These are phyloP conservation scores for Zalophus californianus DNA, from an alignment of 2,797 vertebrate species.

Conservation along the genomic window DNA sequence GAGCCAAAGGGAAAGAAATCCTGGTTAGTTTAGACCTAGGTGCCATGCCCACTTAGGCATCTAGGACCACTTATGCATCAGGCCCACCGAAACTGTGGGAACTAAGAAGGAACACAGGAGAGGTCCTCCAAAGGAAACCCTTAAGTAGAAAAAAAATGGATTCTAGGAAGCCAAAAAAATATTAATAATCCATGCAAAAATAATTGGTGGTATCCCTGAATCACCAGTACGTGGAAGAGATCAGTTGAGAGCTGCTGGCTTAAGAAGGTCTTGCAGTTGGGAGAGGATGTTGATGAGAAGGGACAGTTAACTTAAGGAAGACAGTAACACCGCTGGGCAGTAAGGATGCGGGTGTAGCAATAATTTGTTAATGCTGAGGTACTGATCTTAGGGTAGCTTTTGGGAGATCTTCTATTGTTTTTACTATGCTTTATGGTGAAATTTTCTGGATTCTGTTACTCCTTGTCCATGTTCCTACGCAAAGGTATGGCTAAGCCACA, in stretches of 20 bases:
- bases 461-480: not conserved
- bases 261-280: not conserved
- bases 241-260: not conserved
- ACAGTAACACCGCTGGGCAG: not conserved
- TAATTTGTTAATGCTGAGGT: not conserved
- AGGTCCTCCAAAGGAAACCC: not conserved
- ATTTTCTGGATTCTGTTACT: slow-evolving; percentile 5
- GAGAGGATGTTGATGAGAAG: not conserved
- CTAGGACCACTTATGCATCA: not conserved
- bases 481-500: not conserved
- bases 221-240: not conserved
- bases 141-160: not conserved
- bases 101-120: not conserved
- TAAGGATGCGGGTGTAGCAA: not conserved
- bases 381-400: not conserved
- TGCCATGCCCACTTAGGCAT: not conserved
- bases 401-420: not conserved
- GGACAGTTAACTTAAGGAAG: not conserved
- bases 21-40: not conserved
- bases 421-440: not conserved
- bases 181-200: not conserved
- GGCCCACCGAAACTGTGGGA: not conserved
- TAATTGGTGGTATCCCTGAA: not conserved
- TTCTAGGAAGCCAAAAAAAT: not conserved
- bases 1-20: not conserved